These are phyloP conservation scores for Ispidina lecontei DNA, from an alignment of 2,797 vertebrate species.

Conservation along the genomic window DNA sequence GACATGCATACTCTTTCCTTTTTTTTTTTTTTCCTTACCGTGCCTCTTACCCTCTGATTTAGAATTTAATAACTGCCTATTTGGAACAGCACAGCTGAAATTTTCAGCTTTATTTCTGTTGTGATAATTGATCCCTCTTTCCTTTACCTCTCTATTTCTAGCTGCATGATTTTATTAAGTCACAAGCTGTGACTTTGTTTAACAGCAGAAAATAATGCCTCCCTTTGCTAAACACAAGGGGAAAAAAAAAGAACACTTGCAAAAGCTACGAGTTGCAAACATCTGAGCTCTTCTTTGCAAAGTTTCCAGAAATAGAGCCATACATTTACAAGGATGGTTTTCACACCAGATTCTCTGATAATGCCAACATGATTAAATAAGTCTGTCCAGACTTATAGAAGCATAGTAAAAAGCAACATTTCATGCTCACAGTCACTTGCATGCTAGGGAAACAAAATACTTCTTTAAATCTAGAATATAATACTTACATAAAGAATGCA, in stretches of 20 bases:
- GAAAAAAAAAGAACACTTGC: background rate
- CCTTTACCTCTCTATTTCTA: background rate
- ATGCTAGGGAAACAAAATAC: background rate
- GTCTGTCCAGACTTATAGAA: background rate
- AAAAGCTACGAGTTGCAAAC: background rate
- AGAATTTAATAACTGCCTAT: background rate
- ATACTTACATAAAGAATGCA: background rate
- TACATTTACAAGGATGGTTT: background rate
- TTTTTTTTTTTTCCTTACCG: background rate
- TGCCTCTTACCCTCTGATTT: background rate
- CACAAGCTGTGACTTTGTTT: conserved; percentile 23
- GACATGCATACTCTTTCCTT: background rate
- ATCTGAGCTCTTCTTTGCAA: background rate
- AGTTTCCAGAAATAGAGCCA: background rate
- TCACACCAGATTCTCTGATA: background rate
- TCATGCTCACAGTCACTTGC: background rate
- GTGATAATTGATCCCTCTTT: background rate
- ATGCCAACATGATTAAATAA: background rate
- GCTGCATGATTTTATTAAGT: conserved; percentile 10
- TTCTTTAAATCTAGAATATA: background rate
- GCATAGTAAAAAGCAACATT: background rate
- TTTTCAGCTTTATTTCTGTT: background rate
- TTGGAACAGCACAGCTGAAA: background rate
- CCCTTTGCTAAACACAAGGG: background rate
- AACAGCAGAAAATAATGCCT: background rate